These are phyloP conservation scores for Odocoileus hemionus DNA, from an alignment of 2,113 vertebrate genomes.

Conservation along the genomic window DNA sequence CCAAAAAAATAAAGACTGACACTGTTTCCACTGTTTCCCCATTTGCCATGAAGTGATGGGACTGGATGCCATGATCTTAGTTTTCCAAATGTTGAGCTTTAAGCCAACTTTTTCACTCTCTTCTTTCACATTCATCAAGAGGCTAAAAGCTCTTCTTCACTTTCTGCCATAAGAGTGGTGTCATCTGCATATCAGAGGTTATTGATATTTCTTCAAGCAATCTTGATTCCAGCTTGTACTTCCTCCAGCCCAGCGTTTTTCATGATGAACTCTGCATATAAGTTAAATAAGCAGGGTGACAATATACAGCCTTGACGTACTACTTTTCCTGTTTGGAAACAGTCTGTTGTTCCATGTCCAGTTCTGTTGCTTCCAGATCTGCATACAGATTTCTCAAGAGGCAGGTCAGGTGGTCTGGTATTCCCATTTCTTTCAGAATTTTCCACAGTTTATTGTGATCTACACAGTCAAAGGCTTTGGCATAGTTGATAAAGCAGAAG, in stretches of 20 bases:
- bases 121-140: neutral
- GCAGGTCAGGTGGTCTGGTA: neutral
- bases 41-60: neutral
- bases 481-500: neutral
- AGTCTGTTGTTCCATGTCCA: neutral
- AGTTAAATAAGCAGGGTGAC: neutral
- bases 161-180: neutral
- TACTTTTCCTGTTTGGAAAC: neutral
- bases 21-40: neutral
- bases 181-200: neutral
- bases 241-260: neutral
- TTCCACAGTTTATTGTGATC: neutral
- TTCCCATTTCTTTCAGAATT: neutral
- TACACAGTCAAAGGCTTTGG: neutral
- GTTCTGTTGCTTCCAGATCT: neutral
- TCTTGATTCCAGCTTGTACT: neutral
- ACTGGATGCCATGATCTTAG: neutral
- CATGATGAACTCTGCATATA: neutral
- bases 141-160: neutral
- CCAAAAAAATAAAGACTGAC: accelerated
- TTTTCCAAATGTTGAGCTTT: neutral
- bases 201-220: neutral
- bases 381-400: neutral
- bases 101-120: neutral
- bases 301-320: accelerated